These are phyloP conservation scores for Carollia perspicillata DNA, from an alignment of 2,113 vertebrate species.

Conservation along the genomic window DNA sequence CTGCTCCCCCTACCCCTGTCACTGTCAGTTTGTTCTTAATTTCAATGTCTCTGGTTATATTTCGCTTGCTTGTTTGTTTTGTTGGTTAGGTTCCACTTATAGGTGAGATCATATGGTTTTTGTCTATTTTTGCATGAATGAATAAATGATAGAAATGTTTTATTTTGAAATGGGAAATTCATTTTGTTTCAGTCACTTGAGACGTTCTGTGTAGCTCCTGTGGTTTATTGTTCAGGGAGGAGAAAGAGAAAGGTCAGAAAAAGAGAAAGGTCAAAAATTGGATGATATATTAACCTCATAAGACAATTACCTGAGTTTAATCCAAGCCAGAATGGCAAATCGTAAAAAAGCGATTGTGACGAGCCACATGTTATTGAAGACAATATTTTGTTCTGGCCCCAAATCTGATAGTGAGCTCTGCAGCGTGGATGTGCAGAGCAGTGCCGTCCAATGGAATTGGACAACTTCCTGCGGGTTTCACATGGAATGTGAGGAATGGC, in stretches of 20 bases:
- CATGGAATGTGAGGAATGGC: not conserved
- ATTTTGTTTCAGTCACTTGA: slow-evolving; percentile 13
- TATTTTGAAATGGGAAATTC: slow-evolving; percentile 18
- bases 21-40: too few relatives aligned
- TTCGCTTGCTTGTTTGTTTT: too few relatives aligned
- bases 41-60: too few relatives aligned
- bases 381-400: not conserved
- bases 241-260: not conserved
- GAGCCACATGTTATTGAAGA: slow-evolving; percentile 29
- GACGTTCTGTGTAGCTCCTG: not conserved
- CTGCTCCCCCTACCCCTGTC: too few relatives aligned
- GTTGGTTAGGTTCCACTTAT: too few relatives aligned
- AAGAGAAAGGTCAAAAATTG: not conserved
- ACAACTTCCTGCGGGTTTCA: not conserved
- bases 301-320: slow-evolving; percentile 39
- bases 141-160: not conserved
- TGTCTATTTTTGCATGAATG: not conserved
- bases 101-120: too few relatives aligned
- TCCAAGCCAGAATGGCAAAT: not conserved
- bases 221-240: not conserved
- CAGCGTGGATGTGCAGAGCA: not conserved
- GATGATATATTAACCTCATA: slow-evolving; percentile 62
- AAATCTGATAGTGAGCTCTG: slow-evolving; percentile 12
- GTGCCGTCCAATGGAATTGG: not conserved
- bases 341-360: not conserved